These are phyloP conservation scores for Dynastes tityus DNA, from an alignment of 2,888 invertebrate species.

Conservation along the genomic window DNA sequence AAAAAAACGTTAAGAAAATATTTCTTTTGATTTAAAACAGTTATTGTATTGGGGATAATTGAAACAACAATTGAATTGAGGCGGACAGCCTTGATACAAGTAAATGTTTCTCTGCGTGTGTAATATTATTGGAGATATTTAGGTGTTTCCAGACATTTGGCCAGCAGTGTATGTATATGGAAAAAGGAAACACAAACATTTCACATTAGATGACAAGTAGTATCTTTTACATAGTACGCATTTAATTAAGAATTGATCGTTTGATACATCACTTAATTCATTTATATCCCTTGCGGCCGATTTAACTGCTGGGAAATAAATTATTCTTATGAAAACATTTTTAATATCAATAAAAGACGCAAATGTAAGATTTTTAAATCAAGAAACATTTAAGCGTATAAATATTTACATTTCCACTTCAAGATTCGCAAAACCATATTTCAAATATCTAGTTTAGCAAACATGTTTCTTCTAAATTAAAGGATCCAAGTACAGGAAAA, in stretches of 20 bases:
- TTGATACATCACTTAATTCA: not conserved
- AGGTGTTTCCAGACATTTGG: too few relatives aligned
- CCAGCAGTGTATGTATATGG: too few relatives aligned
- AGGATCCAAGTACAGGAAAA: not conserved
- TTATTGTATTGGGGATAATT: too few relatives aligned
- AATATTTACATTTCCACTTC: slow-evolving; percentile 17
- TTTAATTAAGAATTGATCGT: slow-evolving; percentile 2
- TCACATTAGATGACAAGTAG: not conserved
- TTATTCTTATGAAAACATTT: slow-evolving; percentile 12
- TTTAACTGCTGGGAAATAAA: slow-evolving; percentile 12
- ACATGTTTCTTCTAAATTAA: not conserved
- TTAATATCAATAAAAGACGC: slow-evolving; percentile 8
- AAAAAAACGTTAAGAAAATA: too few relatives aligned
- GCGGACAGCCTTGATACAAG: too few relatives aligned
- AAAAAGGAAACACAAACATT: not conserved
- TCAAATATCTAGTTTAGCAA: not conserved
- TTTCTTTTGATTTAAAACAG: too few relatives aligned
- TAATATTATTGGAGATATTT: too few relatives aligned
- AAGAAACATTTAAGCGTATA: slow-evolving; percentile 1
- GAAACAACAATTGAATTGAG: too few relatives aligned
- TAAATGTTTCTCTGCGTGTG: too few relatives aligned
- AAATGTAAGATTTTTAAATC: slow-evolving; percentile 17
- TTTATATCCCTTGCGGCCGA: not conserved
- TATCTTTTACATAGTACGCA: not conserved
- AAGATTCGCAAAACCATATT: not conserved